Evolutionary conservation across 1,140 invertebrate species (phyloP).

Genomic region (Dolichoris vasculosae): DNA sequence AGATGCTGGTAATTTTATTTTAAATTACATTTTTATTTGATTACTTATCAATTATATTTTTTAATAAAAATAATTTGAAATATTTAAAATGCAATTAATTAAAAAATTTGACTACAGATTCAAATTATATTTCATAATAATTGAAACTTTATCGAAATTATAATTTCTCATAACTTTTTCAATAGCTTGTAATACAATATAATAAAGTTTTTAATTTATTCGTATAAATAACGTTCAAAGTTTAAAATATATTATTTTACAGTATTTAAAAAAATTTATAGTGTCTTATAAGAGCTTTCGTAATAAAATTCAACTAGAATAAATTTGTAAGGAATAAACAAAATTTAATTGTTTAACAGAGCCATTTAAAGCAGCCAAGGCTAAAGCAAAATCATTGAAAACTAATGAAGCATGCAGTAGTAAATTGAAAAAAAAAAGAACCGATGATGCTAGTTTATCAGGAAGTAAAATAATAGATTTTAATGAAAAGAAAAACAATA

Average conservation of each 20-base stretch:
- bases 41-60: neutral
- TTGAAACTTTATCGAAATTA: too few relatives aligned
- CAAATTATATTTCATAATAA: too few relatives aligned
- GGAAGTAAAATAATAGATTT: slow-evolving; percentile 26
- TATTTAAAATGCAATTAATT: neutral
- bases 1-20: slow-evolving; percentile 63
- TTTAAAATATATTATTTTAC: neutral
- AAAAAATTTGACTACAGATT: neutral
- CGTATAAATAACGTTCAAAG: too few relatives aligned
- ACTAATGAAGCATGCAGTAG: neutral
- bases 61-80: neutral
- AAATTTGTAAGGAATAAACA: neutral
- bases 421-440: neutral
- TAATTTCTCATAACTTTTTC: too few relatives aligned
- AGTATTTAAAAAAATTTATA: neutral
- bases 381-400: slow-evolving; percentile 9
- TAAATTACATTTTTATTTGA: neutral
- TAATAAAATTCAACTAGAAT: neutral
- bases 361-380: slow-evolving; percentile 57
- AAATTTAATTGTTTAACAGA: slow-evolving; percentile 48
- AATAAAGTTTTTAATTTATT: too few relatives aligned
- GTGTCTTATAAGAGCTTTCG: neutral
- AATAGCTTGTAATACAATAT: too few relatives aligned
- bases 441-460: neutral
- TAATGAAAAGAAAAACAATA: neutral